Base-by-base conservation (phyloP, 2,113 vertebrate species). In the Gobius niger region DNA sequence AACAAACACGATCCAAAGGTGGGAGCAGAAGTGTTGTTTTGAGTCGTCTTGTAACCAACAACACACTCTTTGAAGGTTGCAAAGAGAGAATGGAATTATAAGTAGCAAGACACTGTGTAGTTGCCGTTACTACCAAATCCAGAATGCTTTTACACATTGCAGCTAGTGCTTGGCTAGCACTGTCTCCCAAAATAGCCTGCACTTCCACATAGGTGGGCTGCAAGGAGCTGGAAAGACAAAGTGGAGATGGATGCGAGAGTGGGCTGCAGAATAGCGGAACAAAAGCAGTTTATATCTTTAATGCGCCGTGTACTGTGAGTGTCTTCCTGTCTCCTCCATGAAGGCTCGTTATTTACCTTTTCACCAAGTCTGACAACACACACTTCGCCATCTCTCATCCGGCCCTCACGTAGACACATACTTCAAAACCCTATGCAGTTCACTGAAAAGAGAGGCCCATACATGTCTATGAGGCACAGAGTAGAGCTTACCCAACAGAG, bases 171-270 rank as follows among this genome's bases (percentile, higher is more conserved):
- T 85, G 84, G 83, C 78, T 66, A 13, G 68, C 68, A 60, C 61
- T 2, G 57, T 70, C 68, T 82, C 86, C 76, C 34, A 73, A 86
- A 90, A 90, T 89, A 88, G 85, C 81, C 18, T 1, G 47, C 7
- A 77, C 85, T 72, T 86, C 76, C 75, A 84, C 71, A 83, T 83
- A 85, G 83, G 78, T 85, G 79, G 89, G 76, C 67, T 75, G 83
- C 34, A 73, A 82, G 66, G 70, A 52, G 63, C 75, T 73, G 63
- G 52, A 41, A 72, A 76, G 63, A 72, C 63, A 80, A 76, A 69
- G 69, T 77, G 74, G 47, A 72, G 44, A 70, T 82, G 62, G 60
- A 65, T 68, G 63, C 10, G 65, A 67, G 66, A 69, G 73, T 83
- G 74, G 72, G 73, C 82, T 9, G 68, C 47, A 61, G 52, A 44